Evolutionary conservation across 2,113 vertebrate species (phyloP).

Genomic region (Ornithorhynchus anatinus): DNA sequence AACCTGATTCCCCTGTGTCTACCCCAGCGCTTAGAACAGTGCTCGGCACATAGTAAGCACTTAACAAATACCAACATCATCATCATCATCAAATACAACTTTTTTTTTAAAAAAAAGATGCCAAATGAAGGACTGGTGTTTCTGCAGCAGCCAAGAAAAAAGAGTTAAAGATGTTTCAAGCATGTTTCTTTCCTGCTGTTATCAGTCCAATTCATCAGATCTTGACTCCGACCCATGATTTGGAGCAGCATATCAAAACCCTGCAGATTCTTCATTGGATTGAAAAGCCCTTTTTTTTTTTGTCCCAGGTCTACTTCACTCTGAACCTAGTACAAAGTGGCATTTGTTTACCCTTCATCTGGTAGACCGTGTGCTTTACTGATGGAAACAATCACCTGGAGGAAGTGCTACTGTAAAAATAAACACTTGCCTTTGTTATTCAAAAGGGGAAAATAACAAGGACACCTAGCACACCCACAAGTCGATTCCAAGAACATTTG

Average conservation of each 20-base stretch:
- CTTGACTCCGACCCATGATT: too few species aligned
- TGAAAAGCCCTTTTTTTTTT: slow-evolving; percentile 11
- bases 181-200: too few species aligned
- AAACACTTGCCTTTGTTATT: slow-evolving; percentile 55
- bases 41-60: too few species aligned
- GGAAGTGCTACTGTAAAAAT: slow-evolving; percentile 57
- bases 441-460: slow-evolving; percentile 64
- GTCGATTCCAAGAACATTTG: slow-evolving; percentile 61
- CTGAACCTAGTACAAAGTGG: slow-evolving; percentile 54
- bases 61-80: too few species aligned
- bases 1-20: too few species aligned
- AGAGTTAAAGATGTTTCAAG: too few species aligned
- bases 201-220: too few species aligned
- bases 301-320: slow-evolving; percentile 20
- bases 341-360: slow-evolving; percentile 57
- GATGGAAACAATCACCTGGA: slow-evolving; percentile 56
- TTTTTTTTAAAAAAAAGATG: too few species aligned
- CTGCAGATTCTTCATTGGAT: neutral
- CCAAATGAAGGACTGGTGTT: too few species aligned
- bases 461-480: slow-evolving; percentile 36
- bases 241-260: neutral
- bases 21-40: too few species aligned
- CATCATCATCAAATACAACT: too few species aligned
- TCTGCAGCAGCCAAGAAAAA: too few species aligned
- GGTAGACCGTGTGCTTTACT: slow-evolving; percentile 8